A percentile compares a stretch with the other conserved stretches of the same genome.
Conservation (phyloP, 1,140 invertebrate genomes). For the Drosophila sp. region DNA sequence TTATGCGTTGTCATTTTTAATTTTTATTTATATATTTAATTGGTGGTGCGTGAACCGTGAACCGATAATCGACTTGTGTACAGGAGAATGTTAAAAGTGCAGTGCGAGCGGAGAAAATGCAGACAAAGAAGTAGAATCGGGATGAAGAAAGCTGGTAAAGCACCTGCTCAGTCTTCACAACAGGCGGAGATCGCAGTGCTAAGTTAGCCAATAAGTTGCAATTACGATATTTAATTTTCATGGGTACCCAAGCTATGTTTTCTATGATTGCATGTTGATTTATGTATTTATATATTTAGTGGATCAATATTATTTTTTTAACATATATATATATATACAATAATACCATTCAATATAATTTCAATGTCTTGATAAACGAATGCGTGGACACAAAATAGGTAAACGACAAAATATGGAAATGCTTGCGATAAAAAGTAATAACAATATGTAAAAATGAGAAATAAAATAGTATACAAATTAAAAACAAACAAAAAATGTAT, state of each 20-base stretch:
- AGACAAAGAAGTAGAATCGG: not conserved
- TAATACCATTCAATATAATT: conserved; percentile 3
- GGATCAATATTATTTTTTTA: conserved; percentile 8
- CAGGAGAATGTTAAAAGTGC: not conserved
- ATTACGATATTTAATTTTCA: conserved; percentile 9
- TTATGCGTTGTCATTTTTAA: not conserved
- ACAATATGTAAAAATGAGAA: conserved; percentile 2
- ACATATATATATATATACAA: not conserved
- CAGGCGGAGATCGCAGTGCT: not conserved
- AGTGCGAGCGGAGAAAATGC: not conserved
- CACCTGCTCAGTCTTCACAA: not conserved
- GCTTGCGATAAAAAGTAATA: conserved; percentile 12
- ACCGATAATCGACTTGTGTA: conserved; percentile 1
- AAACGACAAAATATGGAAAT: conserved; percentile 10
- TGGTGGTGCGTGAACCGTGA: not conserved
- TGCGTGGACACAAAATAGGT: not conserved
- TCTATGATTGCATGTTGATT: conserved; percentile 15
- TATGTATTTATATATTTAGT: conserved; percentile 21
- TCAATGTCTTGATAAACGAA: conserved; percentile 12
- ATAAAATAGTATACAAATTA: conserved; percentile 9
- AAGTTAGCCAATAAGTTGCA: conserved; percentile 15
- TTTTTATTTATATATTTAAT: not conserved
- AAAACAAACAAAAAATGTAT: not conserved
- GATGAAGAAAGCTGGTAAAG: too few species aligned
- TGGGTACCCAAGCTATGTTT: conserved; percentile 12